Percentiles rank a stretch among this genome's conserved stretches.
These are phyloP conservation scores for Chelonus formosanus DNA, from an alignment of 2,888 invertebrate species.

Conservation along the genomic window DNA sequence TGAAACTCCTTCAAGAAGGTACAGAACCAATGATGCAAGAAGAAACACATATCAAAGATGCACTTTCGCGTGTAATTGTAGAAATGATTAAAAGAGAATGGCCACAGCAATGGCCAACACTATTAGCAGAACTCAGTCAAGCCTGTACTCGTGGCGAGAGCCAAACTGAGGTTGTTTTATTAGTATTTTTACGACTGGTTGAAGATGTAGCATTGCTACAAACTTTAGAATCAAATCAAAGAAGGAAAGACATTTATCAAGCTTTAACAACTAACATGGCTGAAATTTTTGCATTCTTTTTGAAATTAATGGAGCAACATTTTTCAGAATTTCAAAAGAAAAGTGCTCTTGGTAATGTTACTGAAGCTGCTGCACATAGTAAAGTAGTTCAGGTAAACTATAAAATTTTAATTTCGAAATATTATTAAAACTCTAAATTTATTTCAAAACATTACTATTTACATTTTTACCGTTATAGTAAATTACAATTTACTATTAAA, in stretches of 20 bases:
- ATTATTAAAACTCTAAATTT: not conserved
- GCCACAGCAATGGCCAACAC: constrained; percentile 95
- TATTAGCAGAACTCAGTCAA: constrained; percentile 83
- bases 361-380: constrained; percentile 77
- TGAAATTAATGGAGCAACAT: constrained; percentile 81
- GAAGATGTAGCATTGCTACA: constrained; percentile 94
- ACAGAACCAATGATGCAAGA: constrained; percentile 75
- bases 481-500: too few relatives aligned
- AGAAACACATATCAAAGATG: constrained; percentile 82
- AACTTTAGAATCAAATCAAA: constrained; percentile 86
- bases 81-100: constrained; percentile 97
- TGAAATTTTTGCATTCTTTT: constrained; percentile 86
- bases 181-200: constrained; percentile 87
- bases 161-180: constrained; percentile 89
- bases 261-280: constrained; percentile 88
- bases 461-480: too few relatives aligned
- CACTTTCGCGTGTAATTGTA: constrained; percentile 88
- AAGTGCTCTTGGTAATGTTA: constrained; percentile 72
- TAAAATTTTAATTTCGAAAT: constrained; percentile 2
- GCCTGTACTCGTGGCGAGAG: constrained; percentile 84
- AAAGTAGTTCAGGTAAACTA: constrained; percentile 77
- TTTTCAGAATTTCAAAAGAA: constrained; percentile 78
- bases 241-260: constrained; percentile 90
- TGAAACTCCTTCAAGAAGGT: constrained; percentile 81
- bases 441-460: too few relatives aligned